phyloP scores from a whole-genome alignment of 2,113 vertebrate species.

The Brachypodius melanocephalos region DNA sequence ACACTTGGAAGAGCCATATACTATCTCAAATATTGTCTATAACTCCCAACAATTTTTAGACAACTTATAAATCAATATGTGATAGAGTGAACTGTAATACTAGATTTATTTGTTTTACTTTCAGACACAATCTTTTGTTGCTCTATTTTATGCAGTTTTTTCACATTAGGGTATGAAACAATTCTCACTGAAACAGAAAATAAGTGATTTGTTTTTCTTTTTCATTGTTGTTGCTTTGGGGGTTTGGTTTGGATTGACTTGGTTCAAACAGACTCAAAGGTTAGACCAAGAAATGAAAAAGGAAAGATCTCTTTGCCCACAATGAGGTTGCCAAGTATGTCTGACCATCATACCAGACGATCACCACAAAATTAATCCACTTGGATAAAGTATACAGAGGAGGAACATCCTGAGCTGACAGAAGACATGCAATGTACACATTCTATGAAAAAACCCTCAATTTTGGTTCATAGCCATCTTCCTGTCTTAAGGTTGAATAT shows the following conservation, averaged over 20 bases:
- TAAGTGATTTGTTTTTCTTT: background rate
- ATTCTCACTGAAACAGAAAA: background rate
- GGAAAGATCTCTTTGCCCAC: background rate
- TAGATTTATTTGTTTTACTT: background rate
- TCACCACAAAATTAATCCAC: background rate
- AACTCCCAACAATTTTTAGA: background rate
- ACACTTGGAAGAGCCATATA: background rate
- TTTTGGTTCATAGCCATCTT: background rate
- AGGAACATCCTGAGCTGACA: background rate
- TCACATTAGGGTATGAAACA: background rate
- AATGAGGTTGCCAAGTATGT: background rate
- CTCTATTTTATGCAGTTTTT: background rate
- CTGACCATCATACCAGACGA: background rate
- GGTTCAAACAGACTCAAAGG: background rate
- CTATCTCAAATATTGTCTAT: background rate
- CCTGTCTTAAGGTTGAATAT: background rate
- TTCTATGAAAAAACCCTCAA: rapidly evolving
- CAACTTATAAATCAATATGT: background rate
- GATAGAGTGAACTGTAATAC: background rate
- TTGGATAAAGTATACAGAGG: background rate
- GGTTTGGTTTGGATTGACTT: background rate
- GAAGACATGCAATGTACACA: background rate
- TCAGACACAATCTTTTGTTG: background rate
- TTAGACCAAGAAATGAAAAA: background rate
- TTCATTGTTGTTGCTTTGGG: background rate